These are phyloP conservation scores for Tricholaema leucomelas DNA, from an alignment of 2,113 vertebrate genomes.

Conservation along the genomic window DNA sequence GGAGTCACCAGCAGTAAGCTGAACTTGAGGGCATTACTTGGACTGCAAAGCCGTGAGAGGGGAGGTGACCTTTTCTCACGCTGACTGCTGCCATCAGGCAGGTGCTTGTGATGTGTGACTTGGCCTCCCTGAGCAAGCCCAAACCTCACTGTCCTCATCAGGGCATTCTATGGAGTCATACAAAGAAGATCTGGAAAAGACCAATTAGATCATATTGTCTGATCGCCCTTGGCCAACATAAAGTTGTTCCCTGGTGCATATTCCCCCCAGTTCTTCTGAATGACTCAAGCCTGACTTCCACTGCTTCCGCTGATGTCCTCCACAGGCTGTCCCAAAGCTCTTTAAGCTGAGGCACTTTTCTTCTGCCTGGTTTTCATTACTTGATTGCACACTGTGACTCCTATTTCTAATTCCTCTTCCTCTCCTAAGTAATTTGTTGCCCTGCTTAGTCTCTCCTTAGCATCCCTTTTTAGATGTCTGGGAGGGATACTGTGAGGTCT, in stretches of 20 bases:
- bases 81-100: neutral
- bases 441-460: neutral
- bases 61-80: neutral
- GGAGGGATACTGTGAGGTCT: neutral
- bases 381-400: neutral
- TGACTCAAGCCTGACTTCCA: neutral
- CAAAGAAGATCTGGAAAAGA: conserved; percentile 15
- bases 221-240: neutral
- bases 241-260: neutral
- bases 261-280: neutral
- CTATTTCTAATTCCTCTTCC: neutral
- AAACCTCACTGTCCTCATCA: conserved; percentile 20
- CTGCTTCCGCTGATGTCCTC: neutral
- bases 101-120: neutral
- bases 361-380: neutral
- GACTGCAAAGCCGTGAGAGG: neutral
- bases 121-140: neutral
- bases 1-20: neutral
- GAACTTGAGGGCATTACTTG: neutral
- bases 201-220: neutral
- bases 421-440: neutral
- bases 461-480: neutral
- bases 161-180: neutral
- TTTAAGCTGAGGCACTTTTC: neutral
- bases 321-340: neutral